Conservation (phyloP, 53 echinoderm and acorn worm genomes). For the Astropecten irregularis region DNA sequence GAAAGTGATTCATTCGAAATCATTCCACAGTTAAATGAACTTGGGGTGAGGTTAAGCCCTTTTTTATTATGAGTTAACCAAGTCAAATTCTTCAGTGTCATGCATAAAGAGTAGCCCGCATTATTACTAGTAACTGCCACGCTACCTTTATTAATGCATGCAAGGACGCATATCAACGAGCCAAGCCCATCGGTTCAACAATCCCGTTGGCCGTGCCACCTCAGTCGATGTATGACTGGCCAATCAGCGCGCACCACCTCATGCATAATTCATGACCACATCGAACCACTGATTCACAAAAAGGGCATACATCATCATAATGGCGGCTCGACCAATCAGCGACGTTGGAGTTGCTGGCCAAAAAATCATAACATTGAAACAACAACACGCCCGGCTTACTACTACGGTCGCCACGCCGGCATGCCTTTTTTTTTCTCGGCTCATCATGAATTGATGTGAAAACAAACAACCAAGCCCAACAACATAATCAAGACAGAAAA, state of each 20-base stretch:
- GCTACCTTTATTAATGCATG: neutral
- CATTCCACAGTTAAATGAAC: too few species aligned
- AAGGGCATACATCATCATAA: neutral
- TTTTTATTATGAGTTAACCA: too few species aligned
- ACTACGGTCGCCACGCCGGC: conserved; percentile 10
- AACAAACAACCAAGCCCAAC: neutral
- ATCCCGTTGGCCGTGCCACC: conserved; percentile 15
- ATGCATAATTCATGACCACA: conserved; percentile 15
- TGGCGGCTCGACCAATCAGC: conserved; percentile 12
- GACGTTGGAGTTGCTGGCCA: neutral
- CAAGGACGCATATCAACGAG: conserved; percentile 23
- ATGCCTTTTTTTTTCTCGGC: neutral
- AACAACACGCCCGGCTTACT: conserved; percentile 36
- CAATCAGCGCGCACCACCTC: neutral
- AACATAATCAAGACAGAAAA: too few species aligned
- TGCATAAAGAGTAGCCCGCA: too few species aligned
- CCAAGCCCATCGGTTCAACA: conserved; percentile 38
- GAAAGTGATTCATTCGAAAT: too few species aligned
- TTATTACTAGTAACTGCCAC: too few species aligned
- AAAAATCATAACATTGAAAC: conserved; percentile 43
- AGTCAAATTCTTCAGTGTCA: too few species aligned
- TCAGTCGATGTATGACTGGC: conserved; percentile 49
- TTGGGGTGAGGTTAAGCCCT: too few species aligned
- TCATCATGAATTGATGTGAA: neutral
- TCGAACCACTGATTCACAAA: conserved; percentile 56